Percentiles rank a stretch among this genome's conserved stretches.
Conservation (phyloP, 2,888 invertebrate genomes). For the Eristalis intricaria region DNA sequence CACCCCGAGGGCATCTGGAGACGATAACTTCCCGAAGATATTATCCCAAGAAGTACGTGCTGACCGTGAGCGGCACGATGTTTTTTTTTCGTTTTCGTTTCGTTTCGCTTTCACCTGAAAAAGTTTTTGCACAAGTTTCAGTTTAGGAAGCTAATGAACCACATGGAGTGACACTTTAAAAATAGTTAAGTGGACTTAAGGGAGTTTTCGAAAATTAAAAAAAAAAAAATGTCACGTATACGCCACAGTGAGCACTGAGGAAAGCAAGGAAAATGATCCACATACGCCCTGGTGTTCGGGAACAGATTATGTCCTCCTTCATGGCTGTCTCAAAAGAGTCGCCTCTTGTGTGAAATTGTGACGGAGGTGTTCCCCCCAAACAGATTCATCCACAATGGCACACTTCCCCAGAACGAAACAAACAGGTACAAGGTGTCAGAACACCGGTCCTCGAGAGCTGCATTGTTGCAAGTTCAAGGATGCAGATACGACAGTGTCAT, state of each 20-base stretch:
- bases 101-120: slow-evolving; percentile 24
- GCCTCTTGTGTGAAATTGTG: neutral
- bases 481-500: slow-evolving; percentile 5
- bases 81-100: neutral
- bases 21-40: slow-evolving; percentile 44
- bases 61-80: slow-evolving; percentile 39
- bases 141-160: neutral
- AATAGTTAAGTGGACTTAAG: neutral
- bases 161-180: neutral
- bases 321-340: neutral
- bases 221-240: no score
- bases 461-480: slow-evolving; percentile 49
- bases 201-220: neutral
- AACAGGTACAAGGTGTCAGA: slow-evolving; percentile 26
- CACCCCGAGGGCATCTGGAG: slow-evolving; percentile 20
- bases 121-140: slow-evolving; percentile 10
- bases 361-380: neutral
- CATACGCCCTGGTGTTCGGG: neutral
- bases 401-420: slow-evolving; percentile 4
- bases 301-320: neutral
- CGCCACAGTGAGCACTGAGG: neutral
- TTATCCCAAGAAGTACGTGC: slow-evolving; percentile 49
- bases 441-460: slow-evolving; percentile 7
- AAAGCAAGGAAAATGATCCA: neutral
- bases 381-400: neutral